Percentiles rank a stretch among this genome's conserved stretches.
Evolutionary conservation across 35 echinoderm and acorn worm genomes (phyloP).

Genomic region (Holothuria glaberrima): DNA sequence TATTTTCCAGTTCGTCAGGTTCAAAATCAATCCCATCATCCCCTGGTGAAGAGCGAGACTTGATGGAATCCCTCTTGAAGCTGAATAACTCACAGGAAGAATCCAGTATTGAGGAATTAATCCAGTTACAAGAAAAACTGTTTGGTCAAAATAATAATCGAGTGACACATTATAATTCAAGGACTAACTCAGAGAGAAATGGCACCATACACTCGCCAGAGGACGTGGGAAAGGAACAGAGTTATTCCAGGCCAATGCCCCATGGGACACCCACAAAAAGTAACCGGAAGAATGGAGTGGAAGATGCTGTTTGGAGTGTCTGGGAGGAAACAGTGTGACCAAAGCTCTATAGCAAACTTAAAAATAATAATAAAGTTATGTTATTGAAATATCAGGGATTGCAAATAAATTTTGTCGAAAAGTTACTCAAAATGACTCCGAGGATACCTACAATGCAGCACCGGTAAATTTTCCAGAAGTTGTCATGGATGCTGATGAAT

Average conservation of each 20-base stretch:
- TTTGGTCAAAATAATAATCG: constrained; percentile 69
- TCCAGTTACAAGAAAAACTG: constrained; percentile 82
- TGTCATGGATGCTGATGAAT: too few species aligned
- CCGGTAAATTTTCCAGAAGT: too few species aligned
- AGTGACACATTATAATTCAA: background rate
- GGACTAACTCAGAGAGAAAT: background rate
- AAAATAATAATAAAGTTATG: too few species aligned
- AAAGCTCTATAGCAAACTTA: background rate
- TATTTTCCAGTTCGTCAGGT: background rate
- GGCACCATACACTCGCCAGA: background rate
- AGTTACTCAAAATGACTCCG: too few species aligned
- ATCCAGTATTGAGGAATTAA: constrained; percentile 78
- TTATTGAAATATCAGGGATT: too few species aligned
- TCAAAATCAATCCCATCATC: constrained; percentile 56
- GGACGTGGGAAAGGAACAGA: constrained; percentile 37
- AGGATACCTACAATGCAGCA: too few species aligned
- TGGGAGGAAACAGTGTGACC: constrained; percentile 89
- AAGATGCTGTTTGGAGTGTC: constrained; percentile 82
- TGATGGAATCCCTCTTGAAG: constrained; percentile 64
- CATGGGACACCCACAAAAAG: constrained; percentile 22
- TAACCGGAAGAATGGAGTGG: constrained; percentile 62
- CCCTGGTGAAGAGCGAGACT: constrained; percentile 63
- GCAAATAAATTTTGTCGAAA: too few species aligned
- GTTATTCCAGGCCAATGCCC: background rate
- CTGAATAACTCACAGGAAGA: constrained; percentile 62